phyloP scores from a whole-genome alignment of 2,113 vertebrate species.

The Ia io region DNA sequence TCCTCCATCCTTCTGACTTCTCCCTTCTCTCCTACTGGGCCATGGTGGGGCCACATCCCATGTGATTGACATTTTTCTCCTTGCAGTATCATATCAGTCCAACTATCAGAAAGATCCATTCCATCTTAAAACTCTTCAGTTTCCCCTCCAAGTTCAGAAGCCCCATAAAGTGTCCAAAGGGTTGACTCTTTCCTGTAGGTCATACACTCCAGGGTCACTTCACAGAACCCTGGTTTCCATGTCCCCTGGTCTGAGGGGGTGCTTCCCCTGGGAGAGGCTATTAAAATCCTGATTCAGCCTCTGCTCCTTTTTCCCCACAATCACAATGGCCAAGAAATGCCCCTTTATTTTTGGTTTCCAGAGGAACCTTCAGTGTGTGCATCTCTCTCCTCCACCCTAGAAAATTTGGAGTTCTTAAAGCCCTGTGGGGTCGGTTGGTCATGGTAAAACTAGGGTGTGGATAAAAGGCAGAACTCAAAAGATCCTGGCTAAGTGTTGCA shows the following conservation, averaged over 20 bases:
- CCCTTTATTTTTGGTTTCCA: neutral
- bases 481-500: neutral
- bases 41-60: neutral
- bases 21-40: neutral
- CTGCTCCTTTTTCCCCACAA: neutral
- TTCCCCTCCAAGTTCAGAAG: neutral
- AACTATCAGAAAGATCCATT: neutral
- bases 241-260: neutral
- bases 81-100: neutral
- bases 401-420: neutral
- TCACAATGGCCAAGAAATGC: neutral
- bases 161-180: neutral
- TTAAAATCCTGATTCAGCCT: neutral
- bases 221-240: neutral
- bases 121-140: neutral
- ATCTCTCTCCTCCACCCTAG: conserved; percentile 1
- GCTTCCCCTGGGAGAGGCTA: neutral
- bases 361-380: neutral
- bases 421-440: neutral
- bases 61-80: neutral
- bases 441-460: neutral
- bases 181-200: neutral
- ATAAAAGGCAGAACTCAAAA: neutral
- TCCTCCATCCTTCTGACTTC: neutral
- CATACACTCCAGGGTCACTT: no score